These are phyloP conservation scores for Cheilosia vernalis DNA, from an alignment of 2,888 invertebrate genomes.

Conservation along the genomic window DNA sequence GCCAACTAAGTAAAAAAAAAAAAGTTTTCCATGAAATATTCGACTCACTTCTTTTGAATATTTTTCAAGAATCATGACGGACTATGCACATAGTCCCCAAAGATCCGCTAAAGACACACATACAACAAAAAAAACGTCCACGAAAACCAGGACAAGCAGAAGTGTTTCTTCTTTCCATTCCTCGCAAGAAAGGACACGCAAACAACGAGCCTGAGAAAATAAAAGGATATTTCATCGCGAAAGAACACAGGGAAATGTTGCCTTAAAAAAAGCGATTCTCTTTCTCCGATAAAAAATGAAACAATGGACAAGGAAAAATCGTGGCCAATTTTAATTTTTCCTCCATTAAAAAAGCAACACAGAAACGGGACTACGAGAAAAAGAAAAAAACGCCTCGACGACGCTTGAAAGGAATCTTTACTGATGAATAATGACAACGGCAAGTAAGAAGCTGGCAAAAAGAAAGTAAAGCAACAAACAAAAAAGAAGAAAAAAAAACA, in stretches of 20 bases:
- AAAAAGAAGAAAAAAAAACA: conserved; percentile 14
- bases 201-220: conserved; percentile 65
- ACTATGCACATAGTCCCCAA: conserved; percentile 40
- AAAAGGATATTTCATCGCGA: conserved; percentile 66
- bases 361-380: conserved; percentile 53
- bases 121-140: conserved; percentile 6
- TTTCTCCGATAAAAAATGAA: conserved; percentile 78
- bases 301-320: conserved; percentile 81
- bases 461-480: conserved; percentile 38
- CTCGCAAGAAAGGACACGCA: conserved; percentile 56
- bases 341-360: conserved; percentile 72
- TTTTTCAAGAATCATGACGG: conserved; percentile 65
- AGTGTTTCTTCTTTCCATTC: conserved; percentile 55
- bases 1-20: conserved; percentile 32
- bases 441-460: conserved; percentile 72
- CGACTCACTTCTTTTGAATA: conserved; percentile 69
- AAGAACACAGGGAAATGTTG: conserved; percentile 42
- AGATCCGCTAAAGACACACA: conserved; percentile 2
- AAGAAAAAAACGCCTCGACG: conserved; percentile 61
- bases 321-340: conserved; percentile 83
- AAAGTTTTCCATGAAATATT: conserved; percentile 65
- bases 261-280: conserved; percentile 25
- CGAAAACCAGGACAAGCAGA: conserved; percentile 46
- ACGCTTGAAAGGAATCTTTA: conserved; percentile 71
- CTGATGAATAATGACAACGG: conserved; percentile 81